phyloP scores from a whole-genome alignment of 2,888 invertebrate species.

The Actias luna region DNA sequence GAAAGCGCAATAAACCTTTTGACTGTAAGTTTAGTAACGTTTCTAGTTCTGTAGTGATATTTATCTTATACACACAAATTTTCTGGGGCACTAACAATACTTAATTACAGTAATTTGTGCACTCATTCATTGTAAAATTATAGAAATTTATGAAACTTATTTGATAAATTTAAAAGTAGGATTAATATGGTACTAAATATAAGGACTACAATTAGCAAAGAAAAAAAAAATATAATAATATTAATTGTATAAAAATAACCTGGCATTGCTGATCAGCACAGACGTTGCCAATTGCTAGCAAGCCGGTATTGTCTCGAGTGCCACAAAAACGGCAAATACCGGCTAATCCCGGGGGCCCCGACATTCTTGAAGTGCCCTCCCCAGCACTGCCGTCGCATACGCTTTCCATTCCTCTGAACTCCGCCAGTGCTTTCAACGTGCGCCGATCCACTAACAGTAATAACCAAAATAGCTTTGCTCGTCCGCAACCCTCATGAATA shows the following conservation, averaged over 20 bases:
- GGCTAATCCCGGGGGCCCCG: conserved; percentile 67
- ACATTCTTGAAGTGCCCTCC: conserved; percentile 21
- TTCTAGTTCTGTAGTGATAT: too few species aligned
- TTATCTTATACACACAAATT: background rate
- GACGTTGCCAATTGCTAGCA: conserved; percentile 95
- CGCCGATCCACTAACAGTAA: conserved; percentile 95
- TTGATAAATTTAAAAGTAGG: background rate
- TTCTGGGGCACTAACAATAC: background rate
- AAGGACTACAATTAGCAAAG: background rate
- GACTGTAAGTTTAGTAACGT: too few species aligned
- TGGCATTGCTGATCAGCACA: conserved; percentile 97
- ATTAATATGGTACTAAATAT: background rate
- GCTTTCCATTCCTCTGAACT: conserved; percentile 88
- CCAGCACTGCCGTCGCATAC: conserved; percentile 36
- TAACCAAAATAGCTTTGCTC: conserved; percentile 97
- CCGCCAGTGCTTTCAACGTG: conserved; percentile 94
- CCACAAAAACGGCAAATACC: conserved; percentile 97
- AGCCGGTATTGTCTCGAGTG: conserved; percentile 89
- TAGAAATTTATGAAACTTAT: background rate
- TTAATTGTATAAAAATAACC: conserved; percentile 60
- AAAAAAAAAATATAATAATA: background rate
- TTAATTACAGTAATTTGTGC: background rate
- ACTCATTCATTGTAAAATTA: background rate
- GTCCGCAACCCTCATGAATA: conserved; percentile 97
- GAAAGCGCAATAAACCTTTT: too few species aligned